phyloP scores from a whole-genome alignment of 2,888 invertebrate species.

The Drosophila lacicola region DNA sequence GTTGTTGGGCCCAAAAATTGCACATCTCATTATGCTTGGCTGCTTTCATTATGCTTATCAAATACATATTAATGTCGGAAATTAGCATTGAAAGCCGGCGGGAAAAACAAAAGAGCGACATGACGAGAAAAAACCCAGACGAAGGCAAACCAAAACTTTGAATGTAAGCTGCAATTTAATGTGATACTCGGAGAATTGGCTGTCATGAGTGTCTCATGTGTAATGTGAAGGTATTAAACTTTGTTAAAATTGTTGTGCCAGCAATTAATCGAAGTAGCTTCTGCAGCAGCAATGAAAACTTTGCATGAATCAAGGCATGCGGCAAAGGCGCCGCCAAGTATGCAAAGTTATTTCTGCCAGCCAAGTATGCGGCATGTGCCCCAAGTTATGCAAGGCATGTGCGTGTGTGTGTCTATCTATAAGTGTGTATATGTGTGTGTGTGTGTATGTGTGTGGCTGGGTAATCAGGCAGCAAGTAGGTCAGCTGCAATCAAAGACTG shows the following conservation, averaged over 20 bases:
- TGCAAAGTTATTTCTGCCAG: slow-evolving; percentile 74
- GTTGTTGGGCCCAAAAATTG: slow-evolving; percentile 1
- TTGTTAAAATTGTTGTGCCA: slow-evolving; percentile 27
- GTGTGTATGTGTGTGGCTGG: slow-evolving; percentile 41
- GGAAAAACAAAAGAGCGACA: slow-evolving; percentile 10
- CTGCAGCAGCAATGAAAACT: slow-evolving; percentile 40
- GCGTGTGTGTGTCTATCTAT: neutral
- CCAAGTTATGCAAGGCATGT: slow-evolving; percentile 68
- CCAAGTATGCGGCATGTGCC: slow-evolving; percentile 69
- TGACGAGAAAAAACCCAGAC: slow-evolving; percentile 47
- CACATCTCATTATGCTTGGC: slow-evolving; percentile 14
- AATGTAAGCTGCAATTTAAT: slow-evolving; percentile 59
- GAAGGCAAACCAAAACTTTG: slow-evolving; percentile 62
- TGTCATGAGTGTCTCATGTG: slow-evolving; percentile 36
- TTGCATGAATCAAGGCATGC: slow-evolving; percentile 74
- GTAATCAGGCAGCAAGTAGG: slow-evolving; percentile 78
- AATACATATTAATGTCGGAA: slow-evolving; percentile 33
- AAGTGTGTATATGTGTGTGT: slow-evolving; percentile 5
- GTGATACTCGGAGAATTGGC: slow-evolving; percentile 49
- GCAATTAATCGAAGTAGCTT: slow-evolving; percentile 73
- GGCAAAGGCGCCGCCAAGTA: slow-evolving; percentile 67
- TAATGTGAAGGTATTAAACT: slow-evolving; percentile 36
- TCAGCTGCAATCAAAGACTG: slow-evolving; percentile 78
- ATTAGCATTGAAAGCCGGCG: slow-evolving; percentile 53
- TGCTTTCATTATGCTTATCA: slow-evolving; percentile 27